These are phyloP conservation scores for Gymnarchus niloticus DNA, from an alignment of 2,113 vertebrate species.

Conservation along the genomic window DNA sequence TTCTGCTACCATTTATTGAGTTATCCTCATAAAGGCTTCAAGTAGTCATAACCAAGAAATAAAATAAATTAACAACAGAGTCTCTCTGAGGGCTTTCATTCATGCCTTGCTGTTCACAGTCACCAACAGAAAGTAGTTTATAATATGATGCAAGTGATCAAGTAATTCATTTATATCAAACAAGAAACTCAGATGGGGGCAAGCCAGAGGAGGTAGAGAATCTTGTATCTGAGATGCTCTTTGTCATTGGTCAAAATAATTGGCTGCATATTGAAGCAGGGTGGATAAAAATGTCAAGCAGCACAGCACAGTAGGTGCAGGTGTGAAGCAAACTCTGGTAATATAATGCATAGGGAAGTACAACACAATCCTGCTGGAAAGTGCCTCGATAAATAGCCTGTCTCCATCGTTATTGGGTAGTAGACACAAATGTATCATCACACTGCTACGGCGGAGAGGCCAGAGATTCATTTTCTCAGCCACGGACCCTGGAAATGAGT, in stretches of 20 bases:
- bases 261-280: neutral
- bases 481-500: neutral
- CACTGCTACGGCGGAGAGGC: neutral
- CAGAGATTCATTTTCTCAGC: neutral
- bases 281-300: neutral
- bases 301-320: neutral
- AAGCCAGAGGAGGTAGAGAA: neutral
- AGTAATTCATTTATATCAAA: neutral
- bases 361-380: neutral
- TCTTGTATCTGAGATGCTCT: neutral
- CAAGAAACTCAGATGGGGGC: neutral
- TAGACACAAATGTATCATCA: neutral
- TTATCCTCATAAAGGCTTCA: neutral
- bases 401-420: neutral
- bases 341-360: neutral
- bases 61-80: conserved; percentile 5
- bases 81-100: neutral
- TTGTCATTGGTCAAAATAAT: neutral
- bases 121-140: neutral
- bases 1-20: neutral
- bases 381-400: neutral
- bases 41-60: neutral
- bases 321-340: neutral
- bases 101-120: neutral
- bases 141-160: neutral